A percentile compares a stretch with the other conserved stretches of the same genome.
Conservation (phyloP, 2,888 invertebrate species). For the Mythimna vitellina region DNA sequence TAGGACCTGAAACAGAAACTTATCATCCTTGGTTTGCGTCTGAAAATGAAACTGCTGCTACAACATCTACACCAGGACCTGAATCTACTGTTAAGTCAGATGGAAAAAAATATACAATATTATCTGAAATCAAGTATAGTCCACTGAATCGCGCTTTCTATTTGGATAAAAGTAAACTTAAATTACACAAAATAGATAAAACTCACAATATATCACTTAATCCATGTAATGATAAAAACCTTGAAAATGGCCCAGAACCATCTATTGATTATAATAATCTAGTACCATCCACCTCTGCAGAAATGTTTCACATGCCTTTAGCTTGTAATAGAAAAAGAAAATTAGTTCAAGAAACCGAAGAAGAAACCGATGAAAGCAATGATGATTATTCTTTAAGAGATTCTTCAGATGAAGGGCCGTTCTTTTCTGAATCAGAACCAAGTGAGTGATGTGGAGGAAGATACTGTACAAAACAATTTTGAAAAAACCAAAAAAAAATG, state of each 20-base stretch:
- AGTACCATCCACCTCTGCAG: constrained; percentile 41
- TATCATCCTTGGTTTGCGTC: constrained; percentile 35
- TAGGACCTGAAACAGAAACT: constrained; percentile 30
- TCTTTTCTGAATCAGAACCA: constrained; percentile 31
- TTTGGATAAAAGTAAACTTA: constrained; percentile 31
- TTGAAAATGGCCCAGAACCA: constrained; percentile 22
- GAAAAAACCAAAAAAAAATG: constrained; percentile 32
- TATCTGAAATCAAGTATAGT: constrained; percentile 44
- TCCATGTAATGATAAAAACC: constrained; percentile 19
- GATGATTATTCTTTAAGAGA: constrained; percentile 47
- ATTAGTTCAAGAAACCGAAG: constrained; percentile 35
- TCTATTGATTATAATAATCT: constrained; percentile 40
- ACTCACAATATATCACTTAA: constrained; percentile 34
- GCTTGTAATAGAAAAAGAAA: constrained; percentile 42
- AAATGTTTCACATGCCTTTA: constrained; percentile 38
- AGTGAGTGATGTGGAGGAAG: constrained; percentile 37
- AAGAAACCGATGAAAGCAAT: constrained; percentile 40
- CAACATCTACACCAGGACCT: constrained; percentile 35
- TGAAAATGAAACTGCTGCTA: constrained; percentile 30
- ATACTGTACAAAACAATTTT: constrained; percentile 29
- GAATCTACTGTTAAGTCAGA: constrained; percentile 33
- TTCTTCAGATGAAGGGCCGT: constrained; percentile 42
- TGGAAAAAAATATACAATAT: constrained; percentile 44
- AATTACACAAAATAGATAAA: constrained; percentile 40
- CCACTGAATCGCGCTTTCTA: constrained; percentile 35